phyloP scores from a whole-genome alignment of 2,113 vertebrate species.

The Ophthalmolycus amberensis region DNA sequence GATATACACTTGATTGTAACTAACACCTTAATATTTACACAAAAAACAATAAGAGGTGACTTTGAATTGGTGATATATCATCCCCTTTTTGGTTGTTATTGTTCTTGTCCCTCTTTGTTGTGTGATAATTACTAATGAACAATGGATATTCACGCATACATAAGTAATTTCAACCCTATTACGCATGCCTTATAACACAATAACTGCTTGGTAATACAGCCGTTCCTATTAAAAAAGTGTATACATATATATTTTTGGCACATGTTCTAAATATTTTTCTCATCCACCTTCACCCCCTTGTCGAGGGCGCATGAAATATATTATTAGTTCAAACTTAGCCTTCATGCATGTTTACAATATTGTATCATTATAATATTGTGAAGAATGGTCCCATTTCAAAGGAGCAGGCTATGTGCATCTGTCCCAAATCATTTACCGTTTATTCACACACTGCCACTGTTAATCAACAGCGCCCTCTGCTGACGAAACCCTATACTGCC shows the following conservation, averaged over 20 bases:
- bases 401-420: not conserved
- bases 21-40: too few relatives aligned
- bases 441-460: not conserved
- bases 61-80: too few relatives aligned
- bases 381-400: not conserved
- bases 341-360: not conserved
- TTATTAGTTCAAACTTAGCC: not conserved
- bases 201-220: not conserved
- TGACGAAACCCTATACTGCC: not conserved
- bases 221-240: not conserved
- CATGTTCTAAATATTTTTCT: not conserved
- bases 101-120: too few relatives aligned
- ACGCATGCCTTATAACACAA: not conserved
- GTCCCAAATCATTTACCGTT: not conserved
- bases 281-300: too few relatives aligned
- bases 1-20: too few relatives aligned
- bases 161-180: too few relatives aligned
- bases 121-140: too few relatives aligned
- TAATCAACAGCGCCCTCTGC: constrained; percentile 42
- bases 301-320: not conserved
- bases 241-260: not conserved
- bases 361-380: not conserved
- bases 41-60: too few relatives aligned
- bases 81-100: not conserved
- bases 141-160: too few relatives aligned